phyloP scores from a whole-genome alignment of 1,140 invertebrate species.

The Odontomachus brunneus region DNA sequence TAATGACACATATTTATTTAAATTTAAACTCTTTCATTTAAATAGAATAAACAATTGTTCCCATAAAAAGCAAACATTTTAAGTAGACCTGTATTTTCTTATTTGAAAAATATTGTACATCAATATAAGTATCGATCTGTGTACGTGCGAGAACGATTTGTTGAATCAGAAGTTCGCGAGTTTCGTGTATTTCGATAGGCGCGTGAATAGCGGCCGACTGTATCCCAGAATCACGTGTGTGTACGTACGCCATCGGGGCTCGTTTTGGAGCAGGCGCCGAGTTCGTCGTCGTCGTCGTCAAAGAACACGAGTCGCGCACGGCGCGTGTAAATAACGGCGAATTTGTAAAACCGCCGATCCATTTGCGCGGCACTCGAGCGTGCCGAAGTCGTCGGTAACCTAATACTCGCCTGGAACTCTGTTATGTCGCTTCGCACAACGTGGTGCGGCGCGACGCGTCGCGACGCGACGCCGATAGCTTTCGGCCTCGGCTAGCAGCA shows the following conservation, averaged over 20 bases:
- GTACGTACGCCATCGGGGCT: neutral
- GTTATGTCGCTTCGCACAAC: constrained; percentile 44
- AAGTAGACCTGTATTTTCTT: too few relatives aligned
- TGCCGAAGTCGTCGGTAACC: constrained; percentile 55
- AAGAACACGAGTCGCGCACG: constrained; percentile 35
- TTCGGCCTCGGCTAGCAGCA: constrained; percentile 50
- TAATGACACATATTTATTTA: too few relatives aligned
- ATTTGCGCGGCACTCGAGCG: constrained; percentile 58
- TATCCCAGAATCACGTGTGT: constrained; percentile 13
- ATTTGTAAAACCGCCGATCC: constrained; percentile 59
- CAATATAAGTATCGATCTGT: too few relatives aligned
- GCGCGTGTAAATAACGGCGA: constrained; percentile 50
- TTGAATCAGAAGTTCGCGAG: neutral
- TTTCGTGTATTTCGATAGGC: neutral
- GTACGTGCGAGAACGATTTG: neutral
- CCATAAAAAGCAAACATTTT: too few relatives aligned
- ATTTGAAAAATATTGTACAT: too few relatives aligned
- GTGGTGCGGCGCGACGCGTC: constrained; percentile 14
- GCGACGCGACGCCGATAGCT: constrained; percentile 44
- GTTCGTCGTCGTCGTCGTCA: constrained; percentile 16
- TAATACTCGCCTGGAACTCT: constrained; percentile 47
- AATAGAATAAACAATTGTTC: too few relatives aligned
- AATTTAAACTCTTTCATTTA: too few relatives aligned
- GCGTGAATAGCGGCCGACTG: neutral
- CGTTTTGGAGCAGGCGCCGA: neutral